Base-by-base conservation (phyloP, 2,888 invertebrate species). In the Melolontha melolontha region DNA sequence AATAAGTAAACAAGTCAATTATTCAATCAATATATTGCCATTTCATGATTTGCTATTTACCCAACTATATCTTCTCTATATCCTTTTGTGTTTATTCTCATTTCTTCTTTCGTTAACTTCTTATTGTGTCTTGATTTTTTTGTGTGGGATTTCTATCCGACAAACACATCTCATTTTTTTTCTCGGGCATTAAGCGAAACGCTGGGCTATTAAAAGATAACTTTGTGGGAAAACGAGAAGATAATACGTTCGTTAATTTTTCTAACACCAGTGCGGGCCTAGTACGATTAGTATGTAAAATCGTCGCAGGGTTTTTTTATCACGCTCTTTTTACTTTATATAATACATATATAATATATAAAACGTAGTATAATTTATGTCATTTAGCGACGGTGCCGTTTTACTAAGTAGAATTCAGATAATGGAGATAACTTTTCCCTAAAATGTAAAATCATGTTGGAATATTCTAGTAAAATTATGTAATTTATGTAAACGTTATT, bases 241-340 rank as follows among this genome's bases (percentile, higher is more conserved):
- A 59, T 59, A 59, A 59, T 59, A 29, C 44, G 59, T 59, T 59
- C 55, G 55, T 55, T 55, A 55, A 55, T 55, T 55, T 55, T 55
- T 55, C 59, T 59, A 59, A 59, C 59, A 47, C 59, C 59, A 44
- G 54, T 39, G 54, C 14, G 54, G 40, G 39, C 54, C 40, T 39
- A 54, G 29, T 29, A 0, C 59, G 59, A 59, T 59, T 59, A 59
- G 59, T 44, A 59, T 59, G 59, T 44, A 44, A 59, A 59, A 59
- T 59, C 59, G 29, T 29, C 14, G 29, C 22, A 59, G 44, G 59
- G 44, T 11, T 27, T 59, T 59, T 59, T 47, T 59, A 44, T 44
- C 59, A 44, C 5, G 16, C 6, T 44, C 17, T 29, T 47, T 29
- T 59, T 29, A 34, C 34, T 44, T 59, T 44, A 22, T 34, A 34